Conservation (phyloP, 2,797 vertebrate species). For the Hydrolagus colliei region DNA sequence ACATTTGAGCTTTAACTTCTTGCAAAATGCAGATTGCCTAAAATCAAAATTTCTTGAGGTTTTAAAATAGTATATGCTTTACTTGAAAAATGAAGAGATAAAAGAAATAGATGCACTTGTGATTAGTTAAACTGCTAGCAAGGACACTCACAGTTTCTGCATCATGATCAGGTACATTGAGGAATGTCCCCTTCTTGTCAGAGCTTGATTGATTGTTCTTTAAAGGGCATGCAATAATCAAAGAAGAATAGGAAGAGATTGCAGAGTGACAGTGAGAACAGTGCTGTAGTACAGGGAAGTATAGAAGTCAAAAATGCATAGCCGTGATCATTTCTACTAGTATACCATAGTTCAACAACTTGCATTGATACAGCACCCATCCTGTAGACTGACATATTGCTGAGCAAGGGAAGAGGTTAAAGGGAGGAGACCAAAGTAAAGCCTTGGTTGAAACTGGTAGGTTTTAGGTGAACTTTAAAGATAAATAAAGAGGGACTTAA, state of each 20-base stretch:
- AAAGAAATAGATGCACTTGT: background rate
- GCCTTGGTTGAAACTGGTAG: no score
- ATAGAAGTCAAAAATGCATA: background rate
- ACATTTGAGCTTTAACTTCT: background rate
- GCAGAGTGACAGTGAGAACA: slow-evolving; percentile 25
- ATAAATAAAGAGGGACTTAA: no score
- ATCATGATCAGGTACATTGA: slow-evolving; percentile 88
- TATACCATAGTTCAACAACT: no score
- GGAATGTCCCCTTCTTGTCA: slow-evolving; percentile 81
- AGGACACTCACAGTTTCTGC: slow-evolving; percentile 89
- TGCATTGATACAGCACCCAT: no score
- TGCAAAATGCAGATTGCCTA: background rate
- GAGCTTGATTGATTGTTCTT: slow-evolving; percentile 75
- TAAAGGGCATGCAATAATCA: slow-evolving; percentile 42
- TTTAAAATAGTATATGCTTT: no score
- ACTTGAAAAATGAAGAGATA: background rate
- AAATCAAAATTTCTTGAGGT: background rate
- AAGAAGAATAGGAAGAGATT: slow-evolving; percentile 41
- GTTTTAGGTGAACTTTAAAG: no score
- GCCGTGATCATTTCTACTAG: no score
- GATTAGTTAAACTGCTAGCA: slow-evolving; percentile 30
- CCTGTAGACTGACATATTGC: no score
- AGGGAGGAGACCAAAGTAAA: no score
- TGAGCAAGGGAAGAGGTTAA: no score
- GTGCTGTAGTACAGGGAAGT: background rate